Conservation (phyloP, 2,888 invertebrate genomes). For the Minunthozetes semirufus region DNA sequence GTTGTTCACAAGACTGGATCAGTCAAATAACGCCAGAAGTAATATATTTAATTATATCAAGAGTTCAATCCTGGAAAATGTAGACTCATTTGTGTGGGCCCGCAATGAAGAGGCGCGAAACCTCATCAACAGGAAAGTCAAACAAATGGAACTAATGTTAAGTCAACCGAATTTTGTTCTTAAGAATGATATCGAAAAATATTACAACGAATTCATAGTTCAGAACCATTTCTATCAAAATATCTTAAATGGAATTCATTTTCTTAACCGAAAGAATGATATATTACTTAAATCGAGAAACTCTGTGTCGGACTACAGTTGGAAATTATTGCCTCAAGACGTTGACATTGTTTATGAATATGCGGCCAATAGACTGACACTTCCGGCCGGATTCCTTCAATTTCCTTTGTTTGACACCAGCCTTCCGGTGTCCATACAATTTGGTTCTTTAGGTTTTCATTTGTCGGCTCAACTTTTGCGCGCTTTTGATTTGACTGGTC, state of each 20-base stretch:
- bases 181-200: slow-evolving; percentile 35
- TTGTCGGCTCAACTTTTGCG: slow-evolving; percentile 52
- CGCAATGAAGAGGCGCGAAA: slow-evolving; percentile 24
- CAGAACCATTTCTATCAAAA: slow-evolving; percentile 39
- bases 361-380: slow-evolving; percentile 46
- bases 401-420: slow-evolving; percentile 50
- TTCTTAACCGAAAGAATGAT: slow-evolving; percentile 39
- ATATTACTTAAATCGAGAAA: slow-evolving; percentile 37
- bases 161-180: slow-evolving; percentile 39
- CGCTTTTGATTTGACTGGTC: slow-evolving; percentile 51
- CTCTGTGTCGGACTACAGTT: slow-evolving; percentile 35
- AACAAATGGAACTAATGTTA: slow-evolving; percentile 36
- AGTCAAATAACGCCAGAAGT: slow-evolving; percentile 14
- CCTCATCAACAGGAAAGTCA: slow-evolving; percentile 36
- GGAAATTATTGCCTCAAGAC: slow-evolving; percentile 41
- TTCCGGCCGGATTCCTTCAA: slow-evolving; percentile 51
- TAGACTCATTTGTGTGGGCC: slow-evolving; percentile 31
- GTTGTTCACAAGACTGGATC: slow-evolving; percentile 36
- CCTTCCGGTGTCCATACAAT: slow-evolving; percentile 52
- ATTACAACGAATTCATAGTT: slow-evolving; percentile 40
- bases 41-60: slow-evolving; percentile 26
- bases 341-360: slow-evolving; percentile 39
- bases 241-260: slow-evolving; percentile 38
- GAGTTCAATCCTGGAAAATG: slow-evolving; percentile 26
- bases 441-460: slow-evolving; percentile 53